These are phyloP conservation scores for Perodicticus potto DNA, from an alignment of 2,797 vertebrate species.

Conservation along the genomic window DNA sequence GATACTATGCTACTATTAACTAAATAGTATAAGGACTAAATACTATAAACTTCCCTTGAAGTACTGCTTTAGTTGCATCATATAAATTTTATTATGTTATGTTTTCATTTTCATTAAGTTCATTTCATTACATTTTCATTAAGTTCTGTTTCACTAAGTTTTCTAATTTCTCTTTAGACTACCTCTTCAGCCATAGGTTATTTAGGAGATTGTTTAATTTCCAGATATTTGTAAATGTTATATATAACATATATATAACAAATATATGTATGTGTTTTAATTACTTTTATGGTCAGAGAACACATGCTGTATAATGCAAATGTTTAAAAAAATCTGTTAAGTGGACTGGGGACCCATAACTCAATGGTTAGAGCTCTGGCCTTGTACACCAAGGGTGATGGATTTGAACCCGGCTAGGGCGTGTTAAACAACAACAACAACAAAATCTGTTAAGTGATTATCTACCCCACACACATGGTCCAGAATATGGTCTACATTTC, in stretches of 20 bases:
- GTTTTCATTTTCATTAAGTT: background rate
- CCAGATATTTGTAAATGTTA: conserved; percentile 14
- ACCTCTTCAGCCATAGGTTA: background rate
- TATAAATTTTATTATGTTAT: background rate
- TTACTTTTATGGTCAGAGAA: background rate
- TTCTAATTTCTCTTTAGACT: background rate
- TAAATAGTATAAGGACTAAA: background rate
- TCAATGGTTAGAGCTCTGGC: too few relatives aligned
- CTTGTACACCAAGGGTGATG: too few relatives aligned
- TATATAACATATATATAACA: background rate
- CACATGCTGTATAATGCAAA: background rate
- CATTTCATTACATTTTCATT: background rate
- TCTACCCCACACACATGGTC: background rate
- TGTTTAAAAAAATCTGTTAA: background rate
- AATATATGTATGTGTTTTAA: background rate
- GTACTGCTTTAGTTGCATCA: background rate
- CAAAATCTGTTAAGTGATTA: background rate
- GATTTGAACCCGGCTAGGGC: too few relatives aligned
- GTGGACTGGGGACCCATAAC: background rate
- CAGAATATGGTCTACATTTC: background rate
- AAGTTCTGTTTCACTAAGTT: background rate
- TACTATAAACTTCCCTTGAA: background rate
- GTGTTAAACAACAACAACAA: too few relatives aligned
- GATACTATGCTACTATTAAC: background rate
- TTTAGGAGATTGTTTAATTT: conserved; percentile 21